These are phyloP conservation scores for Aldrovandia affinis DNA, from an alignment of 2,797 vertebrate genomes.

Conservation along the genomic window DNA sequence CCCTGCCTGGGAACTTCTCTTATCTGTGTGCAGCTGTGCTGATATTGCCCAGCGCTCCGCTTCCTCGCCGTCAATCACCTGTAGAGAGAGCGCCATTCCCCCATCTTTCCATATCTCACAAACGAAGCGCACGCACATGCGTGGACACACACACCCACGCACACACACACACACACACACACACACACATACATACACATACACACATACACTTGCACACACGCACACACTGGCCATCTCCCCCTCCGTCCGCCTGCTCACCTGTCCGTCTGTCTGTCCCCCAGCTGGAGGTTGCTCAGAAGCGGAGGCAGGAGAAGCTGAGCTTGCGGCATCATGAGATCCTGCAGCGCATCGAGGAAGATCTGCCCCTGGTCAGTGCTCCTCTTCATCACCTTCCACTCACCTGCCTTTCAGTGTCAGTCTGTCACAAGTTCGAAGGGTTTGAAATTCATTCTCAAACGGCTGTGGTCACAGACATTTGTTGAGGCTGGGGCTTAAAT, in stretches of 20 bases:
- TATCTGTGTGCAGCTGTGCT: neutral
- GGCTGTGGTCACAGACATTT: neutral
- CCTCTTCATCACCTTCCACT: neutral
- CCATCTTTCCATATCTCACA: no score
- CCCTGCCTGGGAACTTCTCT: neutral
- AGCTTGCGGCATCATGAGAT: conserved; percentile 71
- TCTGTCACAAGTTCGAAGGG: no score
- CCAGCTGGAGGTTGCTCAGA: conserved; percentile 85
- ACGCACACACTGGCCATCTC: neutral
- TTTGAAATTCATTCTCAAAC: neutral
- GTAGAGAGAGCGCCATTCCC: no score
- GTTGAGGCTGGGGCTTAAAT: neutral
- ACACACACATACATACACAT: neutral
- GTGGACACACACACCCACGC: no score
- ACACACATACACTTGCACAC: neutral
- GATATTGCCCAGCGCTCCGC: neutral
- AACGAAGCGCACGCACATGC: conserved; percentile 14
- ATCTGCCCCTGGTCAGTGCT: conserved; percentile 74
- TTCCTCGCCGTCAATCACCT: neutral
- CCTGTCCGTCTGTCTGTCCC: conserved; percentile 2
- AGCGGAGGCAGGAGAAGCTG: conserved; percentile 78
- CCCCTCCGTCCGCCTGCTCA: neutral
- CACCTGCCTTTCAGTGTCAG: neutral
- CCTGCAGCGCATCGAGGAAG: conserved; percentile 75
- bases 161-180: conserved; percentile 7